Evolutionary conservation across 2,797 vertebrate species (phyloP), one percentile per base, ranked within the genome.

Genomic region (Tenualosa ilisha): DNA sequence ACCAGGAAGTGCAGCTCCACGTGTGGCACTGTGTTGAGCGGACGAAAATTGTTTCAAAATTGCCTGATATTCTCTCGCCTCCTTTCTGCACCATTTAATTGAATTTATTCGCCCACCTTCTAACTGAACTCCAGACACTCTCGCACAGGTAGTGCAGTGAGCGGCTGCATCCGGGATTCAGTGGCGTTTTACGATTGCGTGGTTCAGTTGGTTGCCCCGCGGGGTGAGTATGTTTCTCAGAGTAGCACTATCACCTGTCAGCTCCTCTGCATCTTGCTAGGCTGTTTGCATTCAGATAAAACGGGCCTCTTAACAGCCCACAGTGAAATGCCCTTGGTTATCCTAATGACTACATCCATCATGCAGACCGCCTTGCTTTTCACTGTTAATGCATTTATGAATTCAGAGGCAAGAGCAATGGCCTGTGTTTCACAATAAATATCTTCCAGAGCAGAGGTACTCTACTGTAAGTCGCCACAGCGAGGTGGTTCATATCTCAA

Each of bases 391-490:
- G 90, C 89, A 85, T 88, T 75, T 87, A 85, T 84, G 56, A 90
- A 91, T 92, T 91, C 88, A 91, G 89, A 89, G 91, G 87, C 79
- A 86, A 59, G 84, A 89, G 87, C 89, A 91, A 91, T 85, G 59
- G 88, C 86, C 88, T 92, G 82, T 82, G 56, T 65, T 90, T 87
- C 86, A 84, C 89, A 82, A 86, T 91, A 93, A 92, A 92, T 91
- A 91, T 91, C 89, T 89, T 90, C 93, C 91, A 91, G 91, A 79
- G 72, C 72, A 43, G 72, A 46, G 72, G 40, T 79, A 46, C 37
- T 79, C 40, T n/a, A 79, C 72, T 46, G 72, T 79, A 40, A 22
- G 72, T 79, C 40, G 72, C 72, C 5, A 17, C 37, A 72, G 72
- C 17, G 6, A 22, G 17, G 17, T 9, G 72, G 40, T 79, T 79